Conservation (phyloP, 2,797 vertebrate species). For the Tamandua tetradactyla region DNA sequence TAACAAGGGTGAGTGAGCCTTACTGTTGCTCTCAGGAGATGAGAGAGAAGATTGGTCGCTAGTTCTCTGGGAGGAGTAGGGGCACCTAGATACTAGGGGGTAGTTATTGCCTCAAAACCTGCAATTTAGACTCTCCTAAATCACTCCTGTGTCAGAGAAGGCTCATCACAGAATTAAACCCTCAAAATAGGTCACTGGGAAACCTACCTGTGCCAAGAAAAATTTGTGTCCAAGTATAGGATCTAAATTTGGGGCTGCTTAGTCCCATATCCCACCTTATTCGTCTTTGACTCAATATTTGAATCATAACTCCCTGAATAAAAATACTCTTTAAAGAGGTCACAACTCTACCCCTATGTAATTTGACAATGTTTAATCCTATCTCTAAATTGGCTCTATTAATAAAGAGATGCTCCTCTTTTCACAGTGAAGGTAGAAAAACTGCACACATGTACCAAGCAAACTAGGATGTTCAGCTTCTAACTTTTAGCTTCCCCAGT, state of each 20-base stretch:
- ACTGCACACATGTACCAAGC: neutral
- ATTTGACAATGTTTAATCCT: neutral
- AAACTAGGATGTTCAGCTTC: neutral
- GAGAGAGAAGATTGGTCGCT: neutral
- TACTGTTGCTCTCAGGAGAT: neutral
- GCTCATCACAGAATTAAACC: neutral
- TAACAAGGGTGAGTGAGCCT: neutral
- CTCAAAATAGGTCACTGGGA: slow-evolving; percentile 27
- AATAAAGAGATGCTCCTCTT: neutral
- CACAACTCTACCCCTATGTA: neutral
- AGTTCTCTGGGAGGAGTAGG: neutral
- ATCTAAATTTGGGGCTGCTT: neutral
- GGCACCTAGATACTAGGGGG: neutral
- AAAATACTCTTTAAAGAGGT: slow-evolving; percentile 22
- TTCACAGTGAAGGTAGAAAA: neutral
- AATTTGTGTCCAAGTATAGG: slow-evolving; percentile 3
- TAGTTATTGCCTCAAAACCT: neutral
- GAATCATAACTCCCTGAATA: neutral
- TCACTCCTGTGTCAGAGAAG: neutral
- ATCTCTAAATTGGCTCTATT: slow-evolving; percentile 13
- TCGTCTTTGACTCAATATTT: neutral
- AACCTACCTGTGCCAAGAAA: slow-evolving; percentile 5
- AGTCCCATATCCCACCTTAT: neutral
- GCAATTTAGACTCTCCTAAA: neutral
- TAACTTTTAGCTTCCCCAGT: neutral